phyloP scores from a whole-genome alignment of 2,888 invertebrate genomes.

The Sussaba pulchella region DNA sequence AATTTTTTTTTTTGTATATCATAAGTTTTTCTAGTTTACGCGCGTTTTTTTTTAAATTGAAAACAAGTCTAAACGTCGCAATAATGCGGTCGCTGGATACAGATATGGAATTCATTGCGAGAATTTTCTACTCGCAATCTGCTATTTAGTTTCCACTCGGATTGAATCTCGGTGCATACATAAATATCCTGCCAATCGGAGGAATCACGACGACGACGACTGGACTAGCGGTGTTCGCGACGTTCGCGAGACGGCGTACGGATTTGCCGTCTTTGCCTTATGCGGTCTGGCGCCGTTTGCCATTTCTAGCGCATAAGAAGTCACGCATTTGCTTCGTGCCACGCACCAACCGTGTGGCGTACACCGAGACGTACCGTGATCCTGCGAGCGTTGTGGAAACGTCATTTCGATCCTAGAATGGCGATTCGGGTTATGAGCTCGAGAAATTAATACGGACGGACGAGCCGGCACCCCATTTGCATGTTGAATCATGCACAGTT shows the following conservation, averaged over 20 bases:
- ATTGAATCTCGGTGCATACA: constrained; percentile 16
- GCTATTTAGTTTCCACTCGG: constrained; percentile 21
- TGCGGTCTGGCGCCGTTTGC: constrained; percentile 68
- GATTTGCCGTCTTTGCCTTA: constrained; percentile 67
- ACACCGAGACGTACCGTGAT: constrained; percentile 16
- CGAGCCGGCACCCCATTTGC: constrained; percentile 69
- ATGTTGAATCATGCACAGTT: constrained; percentile 70
- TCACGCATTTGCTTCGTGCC: constrained; percentile 50
- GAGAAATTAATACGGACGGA: constrained; percentile 72
- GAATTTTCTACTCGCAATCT: constrained; percentile 3
- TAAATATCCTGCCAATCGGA: constrained; percentile 30
- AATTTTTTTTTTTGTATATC: too few species aligned
- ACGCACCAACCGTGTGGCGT: neutral
- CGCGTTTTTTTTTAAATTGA: too few species aligned
- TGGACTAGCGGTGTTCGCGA: constrained; percentile 35
- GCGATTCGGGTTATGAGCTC: constrained; percentile 74
- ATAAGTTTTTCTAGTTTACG: too few species aligned
- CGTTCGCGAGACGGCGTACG: constrained; percentile 31
- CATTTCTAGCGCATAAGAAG: constrained; percentile 46
- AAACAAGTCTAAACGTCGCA: too few species aligned
- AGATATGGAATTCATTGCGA: neutral
- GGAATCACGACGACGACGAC: constrained; percentile 23
- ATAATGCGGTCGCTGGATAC: neutral
- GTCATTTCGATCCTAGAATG: constrained; percentile 68
- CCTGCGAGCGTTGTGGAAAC: constrained; percentile 26